Base-by-base conservation (phyloP, 2,888 invertebrate genomes). In the Himalopsyche kuldschensis region DNA sequence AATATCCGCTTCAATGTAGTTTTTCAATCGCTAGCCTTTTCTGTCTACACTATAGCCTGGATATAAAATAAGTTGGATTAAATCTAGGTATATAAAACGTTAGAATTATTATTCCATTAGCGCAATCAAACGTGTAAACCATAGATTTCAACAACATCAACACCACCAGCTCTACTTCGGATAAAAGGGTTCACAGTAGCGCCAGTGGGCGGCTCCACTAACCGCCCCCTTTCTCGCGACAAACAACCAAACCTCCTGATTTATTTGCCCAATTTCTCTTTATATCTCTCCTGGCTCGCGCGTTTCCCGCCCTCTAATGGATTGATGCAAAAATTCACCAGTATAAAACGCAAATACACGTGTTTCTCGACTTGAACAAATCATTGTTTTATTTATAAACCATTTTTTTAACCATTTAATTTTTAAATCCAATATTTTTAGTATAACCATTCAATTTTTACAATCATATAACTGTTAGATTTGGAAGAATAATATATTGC, bases 191-290 rank as follows among this genome's bases (percentile, higher is more conserved):
- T 55, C 55, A 24, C 55, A 20, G n/a, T 20, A 55, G 55, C 20
- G 41, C 55, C 55, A 24, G 55, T 55, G 24, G 55, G 55, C 55
- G 55, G 55, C 55, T 55, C 55, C 55, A 55, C 55, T 55, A 55
- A 55, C 55, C 55, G 55, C 55, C 55, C 55, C 55, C 20, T 55
- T 55, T 55, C 55, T 55, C 55, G 55, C 55, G 55, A 55, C 55
- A 55, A 83, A 81, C 84, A 85, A 84, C 75, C 82, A 81, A 83
- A 78, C 75, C 79, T 55, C 84, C 84, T 85, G 85, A 85, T 85
- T 85, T 85, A 85, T 85, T 82, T 48, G 84, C 30, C 78, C 85
- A 85, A 85, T 85, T 84, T 84, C 84, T 85, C 85, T 85, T 85
- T 85, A 85, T 85, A 84, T 81, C 81, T 85, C 85, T 85, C 85